Percentiles rank a stretch among this genome's conserved stretches.
phyloP scores from a whole-genome alignment of 2,888 invertebrate species.

The Palloptera scutellata region DNA sequence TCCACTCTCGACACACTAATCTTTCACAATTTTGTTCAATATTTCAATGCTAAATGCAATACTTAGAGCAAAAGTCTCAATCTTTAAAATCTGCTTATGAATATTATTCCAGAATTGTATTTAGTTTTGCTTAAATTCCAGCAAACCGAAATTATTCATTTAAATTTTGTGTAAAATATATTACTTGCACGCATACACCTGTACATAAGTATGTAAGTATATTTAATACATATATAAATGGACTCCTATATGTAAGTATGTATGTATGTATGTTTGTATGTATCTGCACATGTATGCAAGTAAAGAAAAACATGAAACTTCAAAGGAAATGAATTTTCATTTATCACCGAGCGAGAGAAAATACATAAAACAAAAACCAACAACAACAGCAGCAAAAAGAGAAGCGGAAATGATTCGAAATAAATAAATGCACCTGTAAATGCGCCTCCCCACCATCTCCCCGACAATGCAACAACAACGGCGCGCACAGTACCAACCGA shows the following conservation, averaged over 20 bases:
- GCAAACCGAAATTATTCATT: no score
- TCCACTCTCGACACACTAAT: no score
- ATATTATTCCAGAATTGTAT: no score
- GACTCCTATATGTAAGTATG: not conserved
- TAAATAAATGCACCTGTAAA: constrained; percentile 57
- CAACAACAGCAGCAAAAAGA: not conserved
- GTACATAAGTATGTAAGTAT: not conserved
- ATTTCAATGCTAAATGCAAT: no score
- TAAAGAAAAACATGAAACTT: constrained; percentile 41
- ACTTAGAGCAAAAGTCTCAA: no score
- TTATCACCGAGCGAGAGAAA: constrained; percentile 43
- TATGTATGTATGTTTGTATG: not conserved
- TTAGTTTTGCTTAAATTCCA: no score
- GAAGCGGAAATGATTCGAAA: constrained; percentile 59
- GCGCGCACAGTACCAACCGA: not conserved
- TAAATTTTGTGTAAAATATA: no score
- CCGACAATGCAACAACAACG: not conserved
- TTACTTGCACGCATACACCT: no score
- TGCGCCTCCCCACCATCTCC: constrained; percentile 8
- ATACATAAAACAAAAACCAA: no score
- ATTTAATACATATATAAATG: not conserved
- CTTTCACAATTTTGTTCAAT: no score
- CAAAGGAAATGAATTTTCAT: constrained; percentile 61
- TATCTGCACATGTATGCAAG: not conserved
- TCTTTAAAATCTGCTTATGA: no score